Conservation (phyloP, 2,113 vertebrate species). For the Artemisiospiza belli region DNA sequence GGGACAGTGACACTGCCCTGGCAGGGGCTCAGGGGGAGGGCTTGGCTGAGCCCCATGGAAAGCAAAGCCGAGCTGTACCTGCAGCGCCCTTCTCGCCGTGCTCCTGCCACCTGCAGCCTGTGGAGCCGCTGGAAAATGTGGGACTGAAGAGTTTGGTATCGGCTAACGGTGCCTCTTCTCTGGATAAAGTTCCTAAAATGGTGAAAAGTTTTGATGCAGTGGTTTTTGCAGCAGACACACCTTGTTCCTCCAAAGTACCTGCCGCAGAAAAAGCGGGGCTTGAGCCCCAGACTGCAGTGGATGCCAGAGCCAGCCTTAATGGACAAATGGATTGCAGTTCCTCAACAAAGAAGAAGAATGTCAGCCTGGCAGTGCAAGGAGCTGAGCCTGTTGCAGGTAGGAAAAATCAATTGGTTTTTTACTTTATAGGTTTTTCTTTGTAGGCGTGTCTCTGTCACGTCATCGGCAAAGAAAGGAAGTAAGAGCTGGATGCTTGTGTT, state of each 20-base stretch:
- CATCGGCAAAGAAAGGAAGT: not conserved
- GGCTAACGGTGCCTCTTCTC: slow-evolving; percentile 1
- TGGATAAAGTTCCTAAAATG: slow-evolving; percentile 51
- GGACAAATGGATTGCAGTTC: slow-evolving; percentile 4
- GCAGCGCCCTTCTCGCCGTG: not conserved
- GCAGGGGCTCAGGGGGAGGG: not conserved
- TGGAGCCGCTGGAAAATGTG: not conserved
- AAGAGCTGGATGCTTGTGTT: not conserved
- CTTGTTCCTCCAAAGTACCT: not conserved
- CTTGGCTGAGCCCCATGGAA: not conserved
- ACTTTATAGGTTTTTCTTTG: not conserved
- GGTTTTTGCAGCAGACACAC: not conserved
- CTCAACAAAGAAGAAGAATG: not conserved
- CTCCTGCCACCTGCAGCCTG: not conserved
- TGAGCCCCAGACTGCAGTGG: not conserved
- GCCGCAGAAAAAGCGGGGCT: not conserved
- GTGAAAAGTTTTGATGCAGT: slow-evolving; percentile 15
- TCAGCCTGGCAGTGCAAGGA: not conserved
- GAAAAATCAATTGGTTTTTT: not conserved
- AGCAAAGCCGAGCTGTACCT: not conserved
- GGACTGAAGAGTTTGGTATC: not conserved
- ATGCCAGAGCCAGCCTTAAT: not conserved
- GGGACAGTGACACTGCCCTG: rapidly evolving
- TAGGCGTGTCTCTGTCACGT: not conserved
- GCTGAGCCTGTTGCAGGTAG: slow-evolving; percentile 59